Evolutionary conservation across 2,797 vertebrate genomes (phyloP).

Genomic region (Triplophysa yarkandensis): DNA sequence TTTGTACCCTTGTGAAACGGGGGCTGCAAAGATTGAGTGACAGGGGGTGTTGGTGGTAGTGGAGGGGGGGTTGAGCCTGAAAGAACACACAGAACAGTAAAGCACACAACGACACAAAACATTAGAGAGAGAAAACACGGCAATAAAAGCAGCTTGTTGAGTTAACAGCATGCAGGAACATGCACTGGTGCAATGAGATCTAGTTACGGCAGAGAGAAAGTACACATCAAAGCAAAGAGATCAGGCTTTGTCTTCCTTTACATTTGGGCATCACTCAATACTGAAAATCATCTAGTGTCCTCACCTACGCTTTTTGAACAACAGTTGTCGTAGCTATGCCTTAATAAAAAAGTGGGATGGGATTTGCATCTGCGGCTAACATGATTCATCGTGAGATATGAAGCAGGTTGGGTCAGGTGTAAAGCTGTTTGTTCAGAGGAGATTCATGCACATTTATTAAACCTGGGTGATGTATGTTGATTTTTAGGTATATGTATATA

Average conservation of each 20-base stretch:
- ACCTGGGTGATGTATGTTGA: background rate
- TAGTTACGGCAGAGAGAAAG: conserved; percentile 15
- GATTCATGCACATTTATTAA: conserved; percentile 48
- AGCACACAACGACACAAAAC: conserved; percentile 59
- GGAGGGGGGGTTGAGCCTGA: conserved; percentile 80
- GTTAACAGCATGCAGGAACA: conserved; percentile 53
- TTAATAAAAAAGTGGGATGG: conserved; percentile 35
- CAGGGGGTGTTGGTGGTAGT: conserved; percentile 80
- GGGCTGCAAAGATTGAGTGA: conserved; percentile 77
- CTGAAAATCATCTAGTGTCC: conserved; percentile 13
- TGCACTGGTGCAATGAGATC: conserved; percentile 50
- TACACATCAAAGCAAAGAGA: conserved; percentile 22
- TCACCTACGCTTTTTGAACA: conserved; percentile 10
- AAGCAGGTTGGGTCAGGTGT: conserved; percentile 34
- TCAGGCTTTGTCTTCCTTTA: conserved; percentile 2
- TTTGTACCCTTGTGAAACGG: conserved; percentile 83
- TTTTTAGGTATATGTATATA: too few relatives aligned
- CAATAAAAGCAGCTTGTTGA: conserved; percentile 8
- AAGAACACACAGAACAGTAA: conserved; percentile 77
- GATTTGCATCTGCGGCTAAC: conserved; percentile 37
- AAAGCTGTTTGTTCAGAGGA: conserved; percentile 27
- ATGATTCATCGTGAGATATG: conserved; percentile 33
- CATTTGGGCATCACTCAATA: background rate
- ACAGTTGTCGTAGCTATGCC: conserved; percentile 15
- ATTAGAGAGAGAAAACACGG: conserved; percentile 10